Evolutionary conservation across 2,797 vertebrate species (phyloP).

Genomic region (Microctenopoma stevenorrisi): DNA sequence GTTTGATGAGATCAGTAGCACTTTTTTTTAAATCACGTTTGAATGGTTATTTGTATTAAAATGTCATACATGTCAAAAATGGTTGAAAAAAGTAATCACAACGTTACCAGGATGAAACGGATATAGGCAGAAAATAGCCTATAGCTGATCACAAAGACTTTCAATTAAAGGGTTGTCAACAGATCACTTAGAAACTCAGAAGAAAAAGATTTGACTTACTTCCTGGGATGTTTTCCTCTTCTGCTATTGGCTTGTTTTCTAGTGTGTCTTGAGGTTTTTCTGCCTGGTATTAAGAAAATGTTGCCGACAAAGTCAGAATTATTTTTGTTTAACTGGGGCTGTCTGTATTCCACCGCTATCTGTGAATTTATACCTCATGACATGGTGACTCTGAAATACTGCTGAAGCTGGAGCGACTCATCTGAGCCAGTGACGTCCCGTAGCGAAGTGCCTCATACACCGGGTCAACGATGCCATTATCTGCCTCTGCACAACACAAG

Average conservation of each 20-base stretch:
- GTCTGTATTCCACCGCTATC: slow-evolving; percentile 24
- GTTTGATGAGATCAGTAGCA: no score
- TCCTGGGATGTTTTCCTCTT: slow-evolving; percentile 81
- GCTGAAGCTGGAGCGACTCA: slow-evolving; percentile 88
- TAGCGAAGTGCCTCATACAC: slow-evolving; percentile 92
- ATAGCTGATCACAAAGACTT: no score
- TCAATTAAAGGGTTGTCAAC: not conserved
- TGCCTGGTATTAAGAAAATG: slow-evolving; percentile 63
- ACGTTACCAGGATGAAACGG: no score
- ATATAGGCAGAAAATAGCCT: no score
- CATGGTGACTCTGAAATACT: slow-evolving; percentile 89
- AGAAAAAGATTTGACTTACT: slow-evolving; percentile 55
- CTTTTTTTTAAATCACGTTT: no score
- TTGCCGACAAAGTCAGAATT: slow-evolving; percentile 25
- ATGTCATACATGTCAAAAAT: no score
- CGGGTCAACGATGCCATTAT: slow-evolving; percentile 83
- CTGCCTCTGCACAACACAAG: slow-evolving; percentile 66
- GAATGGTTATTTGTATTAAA: no score
- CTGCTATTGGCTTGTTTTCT: slow-evolving; percentile 81
- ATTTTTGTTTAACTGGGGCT: slow-evolving; percentile 11
- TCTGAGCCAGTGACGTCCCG: slow-evolving; percentile 90
- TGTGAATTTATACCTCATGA: slow-evolving; percentile 72
- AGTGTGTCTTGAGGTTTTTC: slow-evolving; percentile 83
- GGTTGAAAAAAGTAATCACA: no score
- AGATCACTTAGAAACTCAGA: not conserved